These are phyloP conservation scores for Plebejus melissa DNA, from an alignment of 2,888 invertebrate genomes.

Conservation along the genomic window DNA sequence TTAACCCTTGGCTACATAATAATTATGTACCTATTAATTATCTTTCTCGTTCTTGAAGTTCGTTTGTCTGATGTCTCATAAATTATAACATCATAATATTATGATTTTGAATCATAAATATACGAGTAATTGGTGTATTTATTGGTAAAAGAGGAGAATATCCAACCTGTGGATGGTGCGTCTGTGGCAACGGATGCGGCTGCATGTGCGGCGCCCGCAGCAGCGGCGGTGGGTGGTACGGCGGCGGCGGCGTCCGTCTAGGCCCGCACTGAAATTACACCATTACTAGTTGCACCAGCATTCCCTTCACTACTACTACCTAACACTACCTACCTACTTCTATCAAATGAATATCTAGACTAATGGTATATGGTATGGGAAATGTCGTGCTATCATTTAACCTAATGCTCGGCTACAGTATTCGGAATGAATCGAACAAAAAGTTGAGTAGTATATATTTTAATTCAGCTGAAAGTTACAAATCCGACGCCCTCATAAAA, in stretches of 20 bases:
- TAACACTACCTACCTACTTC: no score
- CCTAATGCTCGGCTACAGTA: background rate
- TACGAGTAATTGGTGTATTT: no score
- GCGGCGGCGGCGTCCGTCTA: constrained; percentile 87
- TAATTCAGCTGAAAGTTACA: background rate
- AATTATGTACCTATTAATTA: no score
- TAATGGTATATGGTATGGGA: background rate
- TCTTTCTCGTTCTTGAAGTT: no score
- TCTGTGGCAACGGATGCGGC: constrained; percentile 49
- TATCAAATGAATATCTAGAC: background rate
- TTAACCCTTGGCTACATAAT: no score
- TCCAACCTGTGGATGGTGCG: constrained; percentile 57
- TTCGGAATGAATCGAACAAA: background rate
- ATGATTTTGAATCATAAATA: no score
- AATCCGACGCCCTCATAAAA: background rate
- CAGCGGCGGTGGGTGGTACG: constrained; percentile 82
- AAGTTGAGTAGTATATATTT: background rate
- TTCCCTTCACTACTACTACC: constrained; percentile 36
- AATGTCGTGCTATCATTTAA: background rate
- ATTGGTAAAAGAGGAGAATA: background rate
- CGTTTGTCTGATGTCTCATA: no score
- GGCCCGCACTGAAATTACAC: constrained; percentile 75
- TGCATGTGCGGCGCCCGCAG: constrained; percentile 55
- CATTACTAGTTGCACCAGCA: constrained; percentile 34
- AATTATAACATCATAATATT: no score